Percentiles rank a stretch among this genome's conserved stretches.
Conservation (phyloP, 2,797 vertebrate species). For the Echiichthys vipera region DNA sequence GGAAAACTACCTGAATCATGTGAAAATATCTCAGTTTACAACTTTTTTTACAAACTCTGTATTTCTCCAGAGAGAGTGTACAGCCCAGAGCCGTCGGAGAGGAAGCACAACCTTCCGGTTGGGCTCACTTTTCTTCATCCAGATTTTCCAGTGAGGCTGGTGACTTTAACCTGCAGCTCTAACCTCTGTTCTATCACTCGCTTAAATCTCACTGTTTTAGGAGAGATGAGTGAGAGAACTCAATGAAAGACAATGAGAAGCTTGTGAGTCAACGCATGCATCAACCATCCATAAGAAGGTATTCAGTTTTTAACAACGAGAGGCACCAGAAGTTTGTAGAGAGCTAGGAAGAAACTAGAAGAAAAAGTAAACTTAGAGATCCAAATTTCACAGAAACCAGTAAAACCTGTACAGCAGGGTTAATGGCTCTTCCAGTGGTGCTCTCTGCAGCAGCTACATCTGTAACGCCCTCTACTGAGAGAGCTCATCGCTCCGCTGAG, state of each 20-base stretch:
- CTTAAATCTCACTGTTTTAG: too few species aligned
- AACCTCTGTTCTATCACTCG: neutral
- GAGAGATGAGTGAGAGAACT: neutral
- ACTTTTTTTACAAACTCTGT: neutral
- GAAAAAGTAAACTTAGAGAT: neutral
- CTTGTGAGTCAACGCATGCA: neutral
- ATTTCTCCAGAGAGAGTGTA: neutral
- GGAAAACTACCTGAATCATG: neutral
- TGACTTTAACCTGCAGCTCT: constrained; percentile 25
- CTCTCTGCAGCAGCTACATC: constrained; percentile 15
- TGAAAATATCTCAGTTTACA: neutral
- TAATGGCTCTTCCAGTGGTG: neutral
- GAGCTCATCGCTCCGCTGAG: neutral
- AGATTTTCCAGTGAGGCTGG: neutral
- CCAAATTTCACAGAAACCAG: neutral
- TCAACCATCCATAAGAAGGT: too few species aligned
- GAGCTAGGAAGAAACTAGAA: neutral
- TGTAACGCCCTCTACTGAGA: constrained; percentile 1
- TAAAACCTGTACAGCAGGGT: neutral
- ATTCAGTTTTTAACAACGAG: too few species aligned
- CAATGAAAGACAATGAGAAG: neutral
- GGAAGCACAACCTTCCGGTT: neutral
- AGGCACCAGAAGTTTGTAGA: neutral
- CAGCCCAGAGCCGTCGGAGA: neutral
- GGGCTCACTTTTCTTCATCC: neutral